Evolutionary conservation across 2,888 invertebrate genomes (phyloP), one percentile per base, ranked within the genome.

Genomic region (Hypselothyrea guttata): DNA sequence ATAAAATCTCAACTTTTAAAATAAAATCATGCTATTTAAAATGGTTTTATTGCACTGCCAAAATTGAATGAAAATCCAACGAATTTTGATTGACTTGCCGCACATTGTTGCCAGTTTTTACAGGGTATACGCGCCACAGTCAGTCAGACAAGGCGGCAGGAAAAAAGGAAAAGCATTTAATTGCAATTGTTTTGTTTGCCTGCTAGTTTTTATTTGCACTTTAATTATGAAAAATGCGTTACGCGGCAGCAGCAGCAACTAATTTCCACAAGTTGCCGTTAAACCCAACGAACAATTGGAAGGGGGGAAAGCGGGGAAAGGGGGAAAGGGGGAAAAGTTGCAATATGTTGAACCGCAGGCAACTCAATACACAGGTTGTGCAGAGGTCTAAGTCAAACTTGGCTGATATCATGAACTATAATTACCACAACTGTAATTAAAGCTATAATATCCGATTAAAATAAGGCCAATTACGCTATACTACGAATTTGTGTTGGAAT

Each of bases 171-270:
- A 37, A 49, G 48, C 51, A 71, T 69, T 75, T 78, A 78, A 78
- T 78, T 78, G 77, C 79, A 72, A 83, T 70, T 78, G 79, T 83
- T 82, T 82, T 75, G 77, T 65, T 70, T 69, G 66, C 64, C 75
- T 69, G 77, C 66, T 83, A 83, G 76, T 72, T 77, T 79, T 77
- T 69, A 82, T 77, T 83, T 78, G 69, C 79, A 71, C 79, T 82
- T 78, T 82, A 82, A 77, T 77, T 77, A 77, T 78, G 77, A 79
- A 65, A 72, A 68, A 83, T 79, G 72, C 53, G 53, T 53, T 58
- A 75, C 47, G 45, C 41, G 27, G 22, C 48, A 49, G 42, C 46
- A 28, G 46, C 57, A 54, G 48, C 66, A 82, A 78, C 82, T 82
- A 75, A 75, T 82, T 77, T 82, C 67, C 52, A 75, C 67, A 78